Base-by-base conservation (phyloP, 2,888 invertebrate species). In the Plemyria rubiginata region DNA sequence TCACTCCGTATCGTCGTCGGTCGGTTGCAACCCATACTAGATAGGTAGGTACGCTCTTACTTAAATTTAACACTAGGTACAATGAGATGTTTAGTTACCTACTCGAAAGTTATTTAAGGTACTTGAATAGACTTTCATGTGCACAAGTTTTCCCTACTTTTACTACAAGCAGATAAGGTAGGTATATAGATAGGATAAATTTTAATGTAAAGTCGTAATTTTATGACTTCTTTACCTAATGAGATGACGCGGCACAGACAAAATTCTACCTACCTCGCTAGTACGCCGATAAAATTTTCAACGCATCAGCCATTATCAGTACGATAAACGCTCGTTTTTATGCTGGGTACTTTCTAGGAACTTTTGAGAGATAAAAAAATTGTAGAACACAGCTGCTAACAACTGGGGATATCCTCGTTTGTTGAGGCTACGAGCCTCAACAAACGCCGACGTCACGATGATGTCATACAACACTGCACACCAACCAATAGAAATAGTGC, bases 391-490 rank as follows among this genome's bases (percentile, higher is more conserved):
- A 71, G 64, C 69, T 71, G 70, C 69, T 71, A 69, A 71, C 62
- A 73, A 72, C 75, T 76, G 85, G 90, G 91, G 90, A 89, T 90
- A 90, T 89, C 90, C 91, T 92, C 88, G 84, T 85, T 82, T 82
- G 81, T 79, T 81, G 82, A 56, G 64, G 79, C 79, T 22, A 1
- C 2, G 1, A 22, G 22, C 22, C 22, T 22, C 22, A 79, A 61
- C 82, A 82, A 89, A 88, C 22, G 90, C 55, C 82, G 82, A 90
- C 91, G 90, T 91, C 90, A 92, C 76, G 82, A 82, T 92, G 92
- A 92, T 88, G 90, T 92, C 92, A 91, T 84, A 89, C 90, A 88
- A 82, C 85, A 89, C 90, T 88, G 82, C 80, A 84, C 85, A 86
- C 86, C 86, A 86, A 86, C 86, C 86, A 86, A 86, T 87, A 86